Evolutionary conservation across 1,140 invertebrate species (phyloP).

Genomic region (Brachionus manjavacas): DNA sequence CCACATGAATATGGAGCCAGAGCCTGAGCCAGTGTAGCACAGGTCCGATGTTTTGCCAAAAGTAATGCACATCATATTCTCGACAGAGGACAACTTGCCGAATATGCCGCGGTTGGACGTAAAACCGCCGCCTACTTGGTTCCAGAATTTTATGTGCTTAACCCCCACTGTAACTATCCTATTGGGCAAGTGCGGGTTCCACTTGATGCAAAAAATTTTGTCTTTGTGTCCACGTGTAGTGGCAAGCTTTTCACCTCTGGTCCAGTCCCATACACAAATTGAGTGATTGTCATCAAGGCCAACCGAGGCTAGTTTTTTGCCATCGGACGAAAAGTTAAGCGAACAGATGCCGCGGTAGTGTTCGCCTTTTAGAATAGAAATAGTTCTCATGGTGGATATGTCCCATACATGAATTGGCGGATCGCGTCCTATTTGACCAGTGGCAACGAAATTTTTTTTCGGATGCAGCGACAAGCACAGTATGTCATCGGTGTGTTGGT

Average conservation of each 20-base stretch:
- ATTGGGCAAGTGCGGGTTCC: constrained; percentile 55
- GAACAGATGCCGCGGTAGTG: constrained; percentile 58
- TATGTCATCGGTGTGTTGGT: constrained; percentile 57
- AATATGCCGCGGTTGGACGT: constrained; percentile 55
- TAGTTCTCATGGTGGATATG: constrained; percentile 53
- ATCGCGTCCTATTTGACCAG: constrained; percentile 57
- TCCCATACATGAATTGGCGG: constrained; percentile 58
- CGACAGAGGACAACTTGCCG: constrained; percentile 48
- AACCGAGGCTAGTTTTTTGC: constrained; percentile 55
- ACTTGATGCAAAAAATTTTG: constrained; percentile 58
- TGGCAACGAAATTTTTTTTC: constrained; percentile 54
- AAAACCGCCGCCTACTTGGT: constrained; percentile 56
- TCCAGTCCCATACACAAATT: constrained; percentile 59
- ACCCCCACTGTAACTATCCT: constrained; percentile 56
- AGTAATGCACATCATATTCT: constrained; percentile 56
- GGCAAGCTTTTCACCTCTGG: constrained; percentile 57
- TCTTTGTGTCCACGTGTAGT: constrained; percentile 56
- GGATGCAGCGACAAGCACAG: constrained; percentile 56
- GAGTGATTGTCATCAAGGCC: constrained; percentile 57
- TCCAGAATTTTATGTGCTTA: constrained; percentile 59
- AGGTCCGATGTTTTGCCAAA: constrained; percentile 52
- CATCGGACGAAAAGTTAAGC: constrained; percentile 57
- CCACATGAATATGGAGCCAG: constrained; percentile 57
- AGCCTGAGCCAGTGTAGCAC: constrained; percentile 55
- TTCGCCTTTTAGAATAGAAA: constrained; percentile 56